A percentile compares a stretch with the other conserved stretches of the same genome.
Conservation (phyloP, 2,888 invertebrate genomes). For the Phlogophora meticulosa region DNA sequence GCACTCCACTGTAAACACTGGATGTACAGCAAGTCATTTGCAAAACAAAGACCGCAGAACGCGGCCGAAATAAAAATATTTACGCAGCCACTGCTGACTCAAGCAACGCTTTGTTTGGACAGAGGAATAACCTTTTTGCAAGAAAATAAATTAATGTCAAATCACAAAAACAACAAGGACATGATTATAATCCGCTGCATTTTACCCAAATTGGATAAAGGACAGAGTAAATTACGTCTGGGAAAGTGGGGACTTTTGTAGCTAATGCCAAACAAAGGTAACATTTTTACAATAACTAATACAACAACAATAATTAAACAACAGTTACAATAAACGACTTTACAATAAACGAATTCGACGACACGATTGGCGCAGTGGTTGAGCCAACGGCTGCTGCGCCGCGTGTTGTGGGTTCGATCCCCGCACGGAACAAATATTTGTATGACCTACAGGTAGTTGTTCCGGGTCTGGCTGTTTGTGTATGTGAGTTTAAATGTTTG, state of each 20-base stretch:
- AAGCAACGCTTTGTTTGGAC: conserved; percentile 85
- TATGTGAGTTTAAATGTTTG: no score
- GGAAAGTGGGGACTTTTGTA: background rate
- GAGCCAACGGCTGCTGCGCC: no score
- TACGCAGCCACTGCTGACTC: conserved; percentile 86
- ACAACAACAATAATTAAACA: no score
- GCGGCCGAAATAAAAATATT: conserved; percentile 89
- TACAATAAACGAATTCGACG: no score
- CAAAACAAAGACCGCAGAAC: conserved; percentile 87
- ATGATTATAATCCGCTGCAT: conserved; percentile 53
- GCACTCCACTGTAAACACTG: conserved; percentile 82
- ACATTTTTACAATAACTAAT: background rate
- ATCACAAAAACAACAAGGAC: conserved; percentile 69
- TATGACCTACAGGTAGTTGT: no score
- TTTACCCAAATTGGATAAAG: conserved; percentile 45
- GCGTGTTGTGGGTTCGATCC: no score
- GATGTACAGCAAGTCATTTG: conserved; percentile 84
- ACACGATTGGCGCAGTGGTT: no score
- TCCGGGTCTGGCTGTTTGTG: no score
- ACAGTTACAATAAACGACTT: no score
- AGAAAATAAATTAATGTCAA: conserved; percentile 85
- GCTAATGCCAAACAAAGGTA: background rate
- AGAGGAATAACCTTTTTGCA: conserved; percentile 82
- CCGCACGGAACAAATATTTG: no score
- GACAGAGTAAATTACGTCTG: conserved; percentile 15